These are phyloP conservation scores for Patella vulgata DNA, from an alignment of 1,140 invertebrate genomes.

Conservation along the genomic window DNA sequence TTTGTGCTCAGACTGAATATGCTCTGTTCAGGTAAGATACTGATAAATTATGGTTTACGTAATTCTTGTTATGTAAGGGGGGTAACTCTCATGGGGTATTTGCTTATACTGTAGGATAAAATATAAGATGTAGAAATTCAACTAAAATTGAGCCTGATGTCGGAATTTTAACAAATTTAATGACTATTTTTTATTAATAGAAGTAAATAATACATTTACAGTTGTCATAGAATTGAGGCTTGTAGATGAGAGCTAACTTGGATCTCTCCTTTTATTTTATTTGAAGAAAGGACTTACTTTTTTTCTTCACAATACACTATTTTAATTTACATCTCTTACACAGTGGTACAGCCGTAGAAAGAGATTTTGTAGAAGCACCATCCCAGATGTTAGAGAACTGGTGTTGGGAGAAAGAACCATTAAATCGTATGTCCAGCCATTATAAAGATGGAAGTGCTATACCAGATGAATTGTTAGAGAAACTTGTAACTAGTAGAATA, in stretches of 20 bases:
- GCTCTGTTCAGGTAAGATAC: constrained; percentile 63
- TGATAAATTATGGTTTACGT: constrained; percentile 3
- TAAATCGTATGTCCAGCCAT: constrained; percentile 69
- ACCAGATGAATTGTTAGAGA: constrained; percentile 68
- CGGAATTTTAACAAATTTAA: no score
- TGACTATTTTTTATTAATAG: not conserved
- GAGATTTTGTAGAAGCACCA: constrained; percentile 72
- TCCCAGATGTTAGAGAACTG: constrained; percentile 74
- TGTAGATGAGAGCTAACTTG: no score
- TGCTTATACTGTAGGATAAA: not conserved
- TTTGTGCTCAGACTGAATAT: constrained; percentile 68
- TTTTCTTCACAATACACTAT: no score
- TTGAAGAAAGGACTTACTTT: no score
- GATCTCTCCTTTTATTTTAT: no score
- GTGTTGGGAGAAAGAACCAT: constrained; percentile 71
- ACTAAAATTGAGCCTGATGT: no score
- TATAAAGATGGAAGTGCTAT: constrained; percentile 67
- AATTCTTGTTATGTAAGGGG: not conserved
- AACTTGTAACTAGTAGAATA: constrained; percentile 66
- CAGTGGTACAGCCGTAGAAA: constrained; percentile 70
- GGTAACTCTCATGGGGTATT: not conserved
- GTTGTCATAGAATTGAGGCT: no score
- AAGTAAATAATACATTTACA: no score
- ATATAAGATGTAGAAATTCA: not conserved
- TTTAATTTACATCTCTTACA: no score